Base-by-base conservation (phyloP, 2,888 invertebrate species). In the Lasioglossum zephyrum region DNA sequence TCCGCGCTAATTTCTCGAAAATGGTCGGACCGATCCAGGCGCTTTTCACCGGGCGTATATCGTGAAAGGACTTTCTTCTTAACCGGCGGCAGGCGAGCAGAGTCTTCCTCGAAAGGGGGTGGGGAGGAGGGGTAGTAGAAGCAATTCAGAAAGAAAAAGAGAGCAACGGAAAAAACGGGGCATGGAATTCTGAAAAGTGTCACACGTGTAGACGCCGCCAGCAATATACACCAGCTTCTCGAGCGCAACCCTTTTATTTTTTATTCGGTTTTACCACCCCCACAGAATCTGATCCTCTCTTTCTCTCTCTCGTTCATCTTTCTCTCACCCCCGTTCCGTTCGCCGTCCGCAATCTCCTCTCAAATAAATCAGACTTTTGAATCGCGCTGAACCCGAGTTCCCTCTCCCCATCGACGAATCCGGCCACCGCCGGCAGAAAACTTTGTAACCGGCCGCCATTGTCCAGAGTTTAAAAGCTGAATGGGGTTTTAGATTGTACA, bases 341-440 rank as follows among this genome's bases (percentile, higher is more conserved):
- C 92, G 92, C 92, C 93, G 87, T 89, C 89, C 93, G 92, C 93
- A 95, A 95, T 95, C 94, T 94, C 90, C 93, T 93, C 93, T 93
- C 93, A 95, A 95, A 94, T 94, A 94, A 94, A 95, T 95, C 94
- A 94, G 94, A 94, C 95, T 94, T 95, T 94, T 93, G 93, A 94
- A 94, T 95, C 93, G 92, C 91, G 73, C 89, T 75, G 11, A 57
- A 57, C 57, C n/a, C 72, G 44, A 77, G 76, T 77, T 49, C 81
- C 73, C 49, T 57, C 86, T 82, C 85, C 0, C 70, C 88, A 81
- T 86, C 80, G 86, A 60, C 86, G 85, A 85, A 74, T 22, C 84
- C 83, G 85, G 81, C 85, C 85, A 76, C 87, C 86, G 78, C 87
- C 86, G 89, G 90, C 86, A 91, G 89, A 91, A 94, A 94, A 94